Evolutionary conservation across 2,113 vertebrate species (phyloP).

Genomic region (Bagarius yarrelli): DNA sequence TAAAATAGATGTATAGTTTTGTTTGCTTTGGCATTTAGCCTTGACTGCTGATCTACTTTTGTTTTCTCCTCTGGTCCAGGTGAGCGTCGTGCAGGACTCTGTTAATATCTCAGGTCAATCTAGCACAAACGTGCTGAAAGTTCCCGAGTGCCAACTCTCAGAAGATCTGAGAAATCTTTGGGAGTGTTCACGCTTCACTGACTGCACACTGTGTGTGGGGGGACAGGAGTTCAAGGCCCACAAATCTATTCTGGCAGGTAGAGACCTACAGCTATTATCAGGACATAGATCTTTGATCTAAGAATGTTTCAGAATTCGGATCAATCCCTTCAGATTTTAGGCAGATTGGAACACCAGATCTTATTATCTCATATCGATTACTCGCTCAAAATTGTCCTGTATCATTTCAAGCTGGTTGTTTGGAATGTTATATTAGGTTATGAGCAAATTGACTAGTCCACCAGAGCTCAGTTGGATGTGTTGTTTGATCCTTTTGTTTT

Average conservation of each 20-base stretch:
- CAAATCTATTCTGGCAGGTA: slow-evolving; percentile 97
- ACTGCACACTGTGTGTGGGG: slow-evolving; percentile 93
- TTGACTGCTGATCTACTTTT: not conserved
- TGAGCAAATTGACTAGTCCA: not conserved
- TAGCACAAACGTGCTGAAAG: slow-evolving; percentile 98
- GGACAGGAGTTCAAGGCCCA: slow-evolving; percentile 97
- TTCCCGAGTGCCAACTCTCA: slow-evolving; percentile 92
- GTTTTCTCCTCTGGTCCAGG: slow-evolving; percentile 65
- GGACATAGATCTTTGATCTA: not conserved
- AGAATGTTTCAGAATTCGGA: not conserved
- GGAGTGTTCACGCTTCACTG: slow-evolving; percentile 97
- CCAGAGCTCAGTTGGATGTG: not conserved
- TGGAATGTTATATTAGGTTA: not conserved
- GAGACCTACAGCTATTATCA: not conserved
- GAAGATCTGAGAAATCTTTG: slow-evolving; percentile 93
- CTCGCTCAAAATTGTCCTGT: not conserved
- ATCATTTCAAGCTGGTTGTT: not conserved
- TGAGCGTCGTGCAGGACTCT: slow-evolving; percentile 96
- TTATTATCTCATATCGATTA: not conserved
- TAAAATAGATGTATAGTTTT: not conserved
- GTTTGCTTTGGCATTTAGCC: not conserved
- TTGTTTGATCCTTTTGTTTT: too few species aligned
- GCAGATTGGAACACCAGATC: not conserved
- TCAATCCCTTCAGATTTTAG: not conserved
- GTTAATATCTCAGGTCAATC: slow-evolving; percentile 98